A percentile compares a stretch with the other conserved stretches of the same genome.
These are phyloP conservation scores for Poeciliopsis prolifica DNA, from an alignment of 2,113 vertebrate species.

Conservation along the genomic window DNA sequence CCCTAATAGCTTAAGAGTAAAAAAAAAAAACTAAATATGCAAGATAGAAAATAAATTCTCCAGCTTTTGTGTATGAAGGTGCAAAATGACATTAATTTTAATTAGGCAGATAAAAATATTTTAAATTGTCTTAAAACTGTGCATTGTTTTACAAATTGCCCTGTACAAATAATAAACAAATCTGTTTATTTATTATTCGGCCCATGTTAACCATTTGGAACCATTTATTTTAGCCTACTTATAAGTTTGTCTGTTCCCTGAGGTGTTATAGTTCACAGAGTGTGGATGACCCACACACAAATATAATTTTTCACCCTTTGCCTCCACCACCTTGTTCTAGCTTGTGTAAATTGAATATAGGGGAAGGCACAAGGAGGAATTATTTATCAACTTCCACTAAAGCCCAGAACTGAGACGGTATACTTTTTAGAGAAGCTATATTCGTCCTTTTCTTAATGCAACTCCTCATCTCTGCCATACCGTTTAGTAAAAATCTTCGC, in stretches of 20 bases:
- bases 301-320: conserved; percentile 49
- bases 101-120: background rate
- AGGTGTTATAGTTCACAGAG: conserved; percentile 70
- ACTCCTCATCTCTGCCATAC: background rate
- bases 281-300: conserved; percentile 70
- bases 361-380: conserved; percentile 77
- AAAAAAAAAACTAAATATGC: background rate
- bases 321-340: conserved; percentile 49
- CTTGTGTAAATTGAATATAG: conserved; percentile 82
- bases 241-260: conserved; percentile 3
- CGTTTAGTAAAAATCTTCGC: conserved; percentile 58
- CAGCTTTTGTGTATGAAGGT: background rate
- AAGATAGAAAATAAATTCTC: background rate
- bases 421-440: conserved; percentile 43
- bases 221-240: conserved; percentile 6
- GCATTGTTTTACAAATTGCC: background rate
- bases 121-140: background rate
- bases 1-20: conserved; percentile 3
- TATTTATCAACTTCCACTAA: conserved; percentile 76
- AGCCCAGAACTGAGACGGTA: conserved; percentile 59
- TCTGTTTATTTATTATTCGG: background rate
- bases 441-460: conserved; percentile 1
- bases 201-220: background rate
- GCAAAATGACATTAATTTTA: background rate
- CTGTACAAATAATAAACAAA: background rate